Conservation (phyloP, 2,888 invertebrate species). For the Limnephilus lunatus region DNA sequence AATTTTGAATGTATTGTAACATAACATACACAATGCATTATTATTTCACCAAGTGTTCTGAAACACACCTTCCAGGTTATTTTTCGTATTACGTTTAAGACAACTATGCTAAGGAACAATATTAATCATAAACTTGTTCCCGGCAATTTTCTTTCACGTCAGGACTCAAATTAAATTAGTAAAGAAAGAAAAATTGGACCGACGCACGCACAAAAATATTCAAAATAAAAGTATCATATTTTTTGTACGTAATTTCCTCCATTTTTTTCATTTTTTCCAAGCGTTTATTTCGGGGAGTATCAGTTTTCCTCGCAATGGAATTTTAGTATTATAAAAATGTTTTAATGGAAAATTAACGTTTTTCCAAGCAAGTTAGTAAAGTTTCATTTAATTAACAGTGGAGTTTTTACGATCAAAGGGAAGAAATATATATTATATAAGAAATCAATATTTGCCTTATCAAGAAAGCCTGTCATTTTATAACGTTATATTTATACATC, state of each 20-base stretch:
- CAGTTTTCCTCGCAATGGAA: neutral
- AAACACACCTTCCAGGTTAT: neutral
- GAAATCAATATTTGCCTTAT: no score
- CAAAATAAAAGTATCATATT: neutral
- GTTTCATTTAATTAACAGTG: no score
- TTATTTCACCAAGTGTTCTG: neutral
- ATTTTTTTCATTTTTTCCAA: neutral
- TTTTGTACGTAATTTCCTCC: neutral
- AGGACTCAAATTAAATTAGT: slow-evolving; percentile 32
- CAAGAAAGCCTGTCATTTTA: no score
- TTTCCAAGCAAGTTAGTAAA: no score
- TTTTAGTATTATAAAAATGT: neutral
- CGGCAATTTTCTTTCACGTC: slow-evolving; percentile 27
- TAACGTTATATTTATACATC: no score
- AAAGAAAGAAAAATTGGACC: slow-evolving; percentile 23
- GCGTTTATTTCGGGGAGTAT: neutral
- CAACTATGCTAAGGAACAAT: neutral
- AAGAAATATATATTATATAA: no score
- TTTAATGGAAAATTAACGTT: neutral
- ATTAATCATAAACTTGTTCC: slow-evolving; percentile 21
- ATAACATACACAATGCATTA: neutral
- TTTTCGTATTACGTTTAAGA: neutral
- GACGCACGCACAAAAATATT: slow-evolving; percentile 10
- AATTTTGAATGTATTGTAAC: neutral
- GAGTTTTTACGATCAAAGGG: no score